Conservation (phyloP, 2,113 vertebrate genomes). For the Pyxicephalus adspersus region DNA sequence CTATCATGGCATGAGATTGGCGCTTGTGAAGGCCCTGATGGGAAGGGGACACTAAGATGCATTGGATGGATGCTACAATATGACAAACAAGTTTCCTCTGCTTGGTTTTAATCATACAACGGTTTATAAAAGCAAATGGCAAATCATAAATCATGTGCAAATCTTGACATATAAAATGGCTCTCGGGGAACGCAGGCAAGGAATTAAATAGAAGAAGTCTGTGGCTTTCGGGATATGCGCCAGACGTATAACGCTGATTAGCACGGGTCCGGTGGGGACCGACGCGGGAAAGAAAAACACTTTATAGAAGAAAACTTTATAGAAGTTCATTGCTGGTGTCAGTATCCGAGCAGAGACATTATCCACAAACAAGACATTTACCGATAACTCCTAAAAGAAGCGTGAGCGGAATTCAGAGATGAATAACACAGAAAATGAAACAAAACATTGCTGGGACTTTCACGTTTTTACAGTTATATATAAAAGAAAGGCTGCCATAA, state of each 20-base stretch:
- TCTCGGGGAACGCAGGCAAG: constrained; percentile 38
- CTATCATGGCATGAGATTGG: neutral
- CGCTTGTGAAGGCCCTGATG: neutral
- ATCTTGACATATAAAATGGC: constrained; percentile 52
- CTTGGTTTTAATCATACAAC: constrained; percentile 51
- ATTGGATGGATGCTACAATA: constrained; percentile 6
- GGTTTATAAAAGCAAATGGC: constrained; percentile 52
- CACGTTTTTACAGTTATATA: no score
- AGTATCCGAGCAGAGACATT: neutral
- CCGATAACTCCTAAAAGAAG: neutral
- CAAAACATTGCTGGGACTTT: no score
- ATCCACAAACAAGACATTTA: constrained; percentile 36
- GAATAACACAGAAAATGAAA: no score
- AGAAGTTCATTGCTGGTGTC: constrained; percentile 33
- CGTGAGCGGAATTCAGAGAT: constrained; percentile 8
- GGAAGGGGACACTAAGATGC: constrained; percentile 22
- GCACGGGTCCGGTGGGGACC: constrained; percentile 4
- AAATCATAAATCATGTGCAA: constrained; percentile 55
- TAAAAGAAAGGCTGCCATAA: no score
- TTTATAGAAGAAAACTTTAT: constrained; percentile 25
- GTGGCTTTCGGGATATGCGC: constrained; percentile 29
- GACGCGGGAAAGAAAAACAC: neutral
- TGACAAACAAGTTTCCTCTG: constrained; percentile 38
- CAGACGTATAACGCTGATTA: constrained; percentile 46
- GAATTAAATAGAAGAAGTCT: constrained; percentile 38